Base-by-base conservation (phyloP, 1,140 invertebrate genomes). In the Elymnias hypermnestra region DNA sequence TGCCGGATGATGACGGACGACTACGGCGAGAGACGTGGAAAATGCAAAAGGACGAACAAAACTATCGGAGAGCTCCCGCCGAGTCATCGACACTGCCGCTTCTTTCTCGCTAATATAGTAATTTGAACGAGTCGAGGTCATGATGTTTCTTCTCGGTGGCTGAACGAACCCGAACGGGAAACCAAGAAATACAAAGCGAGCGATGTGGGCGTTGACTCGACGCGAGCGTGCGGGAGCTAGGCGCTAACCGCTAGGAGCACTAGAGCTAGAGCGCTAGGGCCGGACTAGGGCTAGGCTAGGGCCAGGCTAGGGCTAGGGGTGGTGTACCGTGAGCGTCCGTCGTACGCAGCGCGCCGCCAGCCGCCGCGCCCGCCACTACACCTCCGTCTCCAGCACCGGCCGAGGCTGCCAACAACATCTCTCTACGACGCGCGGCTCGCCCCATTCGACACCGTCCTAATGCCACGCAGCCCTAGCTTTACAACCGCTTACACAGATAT, bases 311-410 rank as follows among this genome's bases (percentile, higher is more conserved):
- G 51, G 57, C 53, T 63, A 58, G 52, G 53, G 60, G 43, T 54
- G 57, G 58, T 45, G 77, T 85, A 85, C 83, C 83, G 78, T 84
- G 54, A 69, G 73, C 61, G 66, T 71, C 70, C 72, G 62, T 57
- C 58, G 70, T 50, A 55, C 53, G 71, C 57, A 58, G 70, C 57
- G 63, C 64, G 60, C 61, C 52, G 69, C 64, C 63, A 61, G 64
- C 61, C 61, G 72, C 66, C 69, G 65, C 70, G 67, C 55, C 72
- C 74, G 72, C 79, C 76, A 76, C 83, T 87, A 87, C 81, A 87
- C 85, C 73, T 87, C 85, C 51, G 85, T 87, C 81, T 87, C 85
- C 64, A 86, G 70, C 67, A 81, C 75, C 58, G 77, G 75, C 62
- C 81, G 81, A 28, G 72, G 79, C 75, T 78, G 78, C 81, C 74